phyloP scores from a whole-genome alignment of 2,888 invertebrate species.

The Pandemis corylana region DNA sequence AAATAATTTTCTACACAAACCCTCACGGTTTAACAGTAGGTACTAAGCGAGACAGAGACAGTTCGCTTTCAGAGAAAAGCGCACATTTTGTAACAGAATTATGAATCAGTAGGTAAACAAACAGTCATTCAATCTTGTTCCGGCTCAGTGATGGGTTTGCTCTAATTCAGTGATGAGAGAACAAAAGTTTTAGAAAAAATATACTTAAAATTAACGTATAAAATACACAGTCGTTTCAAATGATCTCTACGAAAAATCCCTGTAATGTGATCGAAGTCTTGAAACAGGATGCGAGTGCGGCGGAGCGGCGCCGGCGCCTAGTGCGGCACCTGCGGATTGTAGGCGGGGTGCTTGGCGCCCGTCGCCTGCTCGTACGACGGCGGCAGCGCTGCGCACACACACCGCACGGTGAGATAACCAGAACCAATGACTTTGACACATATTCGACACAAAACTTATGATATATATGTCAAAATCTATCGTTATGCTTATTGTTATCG shows the following conservation, averaged over 20 bases:
- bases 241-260: constrained; percentile 36
- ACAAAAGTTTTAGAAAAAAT: not conserved
- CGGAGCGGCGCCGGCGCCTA: not conserved
- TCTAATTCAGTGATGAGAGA: not conserved
- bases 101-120: too few relatives aligned
- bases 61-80: too few relatives aligned
- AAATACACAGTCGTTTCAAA: not conserved
- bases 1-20: not conserved
- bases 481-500: too few relatives aligned
- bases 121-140: not conserved
- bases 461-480: too few relatives aligned
- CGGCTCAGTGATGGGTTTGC: not conserved
- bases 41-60: too few relatives aligned
- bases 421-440: too few relatives aligned
- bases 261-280: constrained; percentile 26
- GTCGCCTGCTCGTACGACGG: constrained; percentile 72
- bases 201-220: not conserved
- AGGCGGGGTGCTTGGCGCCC: constrained; percentile 56
- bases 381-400: constrained; percentile 61
- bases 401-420: not conserved
- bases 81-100: too few relatives aligned
- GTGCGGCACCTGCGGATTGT: constrained; percentile 47
- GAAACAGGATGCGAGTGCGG: constrained; percentile 12
- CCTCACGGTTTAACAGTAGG: too few relatives aligned
- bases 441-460: too few relatives aligned